These are phyloP conservation scores for Cyrtodaria siliqua DNA, from an alignment of 2,888 invertebrate species.

Conservation along the genomic window DNA sequence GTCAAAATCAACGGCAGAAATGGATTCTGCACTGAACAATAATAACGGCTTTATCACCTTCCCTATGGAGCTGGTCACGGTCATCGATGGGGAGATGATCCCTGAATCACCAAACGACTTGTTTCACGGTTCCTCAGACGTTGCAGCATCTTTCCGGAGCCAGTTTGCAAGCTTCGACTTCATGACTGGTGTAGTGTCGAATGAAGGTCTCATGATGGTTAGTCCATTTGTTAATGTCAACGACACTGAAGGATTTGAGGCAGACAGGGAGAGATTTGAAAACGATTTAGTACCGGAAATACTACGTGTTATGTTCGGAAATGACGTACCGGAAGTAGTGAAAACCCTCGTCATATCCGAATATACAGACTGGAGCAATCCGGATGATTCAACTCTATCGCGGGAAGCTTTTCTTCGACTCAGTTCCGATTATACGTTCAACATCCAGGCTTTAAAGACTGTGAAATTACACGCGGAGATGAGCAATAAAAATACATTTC, in stretches of 20 bases:
- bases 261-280: constrained; percentile 16
- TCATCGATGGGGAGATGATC: constrained; percentile 91
- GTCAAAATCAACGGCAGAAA: constrained; percentile 38
- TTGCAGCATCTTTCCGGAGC: constrained; percentile 3
- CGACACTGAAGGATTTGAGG: constrained; percentile 89
- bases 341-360: constrained; percentile 11
- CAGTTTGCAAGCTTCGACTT: constrained; percentile 88
- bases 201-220: constrained; percentile 90
- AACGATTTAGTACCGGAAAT: constrained; percentile 25
- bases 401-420: constrained; percentile 21
- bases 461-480: constrained; percentile 14
- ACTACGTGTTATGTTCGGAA: constrained; percentile 21
- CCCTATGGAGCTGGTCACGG: constrained; percentile 89
- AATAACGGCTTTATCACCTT: constrained; percentile 29
- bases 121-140: constrained; percentile 93
- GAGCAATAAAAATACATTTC: constrained; percentile 23
- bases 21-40: constrained; percentile 52
- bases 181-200: constrained; percentile 96
- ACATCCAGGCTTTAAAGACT: constrained; percentile 10
- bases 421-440: constrained; percentile 37
- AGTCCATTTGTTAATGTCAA: constrained; percentile 90
- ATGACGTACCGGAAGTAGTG: constrained; percentile 18
- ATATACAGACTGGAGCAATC: constrained; percentile 38
- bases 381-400: constrained; percentile 9
- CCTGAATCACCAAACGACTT: constrained; percentile 90